Evolutionary conservation across 2,113 vertebrate genomes (phyloP).

Genomic region (Trachemys scripta): DNA sequence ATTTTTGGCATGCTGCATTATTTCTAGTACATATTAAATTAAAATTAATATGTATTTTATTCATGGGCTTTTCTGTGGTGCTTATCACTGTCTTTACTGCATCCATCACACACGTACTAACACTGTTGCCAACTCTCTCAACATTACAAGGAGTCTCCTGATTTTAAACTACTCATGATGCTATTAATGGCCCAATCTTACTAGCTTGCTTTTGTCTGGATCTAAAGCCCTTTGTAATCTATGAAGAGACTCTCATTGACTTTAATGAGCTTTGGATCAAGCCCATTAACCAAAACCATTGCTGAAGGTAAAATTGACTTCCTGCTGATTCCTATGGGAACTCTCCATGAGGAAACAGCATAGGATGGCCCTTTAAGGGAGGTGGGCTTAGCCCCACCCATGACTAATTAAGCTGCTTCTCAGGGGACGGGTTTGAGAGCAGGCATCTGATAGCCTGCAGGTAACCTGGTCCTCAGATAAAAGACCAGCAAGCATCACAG

Average conservation of each 20-base stretch:
- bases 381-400: background rate
- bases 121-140: background rate
- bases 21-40: background rate
- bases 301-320: background rate
- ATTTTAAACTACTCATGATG: background rate
- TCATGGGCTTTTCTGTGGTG: background rate
- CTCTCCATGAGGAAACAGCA: background rate
- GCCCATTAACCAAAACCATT: background rate
- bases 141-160: background rate
- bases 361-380: background rate
- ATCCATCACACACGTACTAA: background rate
- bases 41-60: background rate
- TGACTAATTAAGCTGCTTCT: background rate
- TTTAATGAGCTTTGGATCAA: background rate
- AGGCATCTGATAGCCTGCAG: background rate
- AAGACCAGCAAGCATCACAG: background rate
- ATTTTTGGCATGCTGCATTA: background rate
- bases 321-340: background rate
- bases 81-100: background rate
- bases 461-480: background rate
- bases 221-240: background rate
- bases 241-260: background rate
- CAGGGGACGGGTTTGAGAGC: background rate
- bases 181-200: background rate
- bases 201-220: background rate